Percentiles rank a stretch among this genome's conserved stretches.
Conservation (phyloP, 1,140 invertebrate species). For the Drosophila neocordata region DNA sequence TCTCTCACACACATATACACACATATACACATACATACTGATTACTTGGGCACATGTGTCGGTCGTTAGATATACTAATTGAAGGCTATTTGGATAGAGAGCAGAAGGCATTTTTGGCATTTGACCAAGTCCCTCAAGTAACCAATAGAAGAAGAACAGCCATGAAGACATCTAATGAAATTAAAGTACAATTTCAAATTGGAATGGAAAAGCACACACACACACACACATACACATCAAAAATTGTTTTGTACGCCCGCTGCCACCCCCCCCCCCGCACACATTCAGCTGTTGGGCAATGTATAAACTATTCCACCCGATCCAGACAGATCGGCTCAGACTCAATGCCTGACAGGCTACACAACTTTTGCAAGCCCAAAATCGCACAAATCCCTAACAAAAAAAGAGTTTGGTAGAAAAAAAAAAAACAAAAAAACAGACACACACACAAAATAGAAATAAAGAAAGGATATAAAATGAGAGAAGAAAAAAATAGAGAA, state of each 20-base stretch:
- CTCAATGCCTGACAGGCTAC: constrained; percentile 63
- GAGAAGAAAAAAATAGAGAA: no score
- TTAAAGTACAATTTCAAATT: constrained; percentile 19
- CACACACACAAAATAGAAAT: no score
- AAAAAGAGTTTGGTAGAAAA: constrained; percentile 51
- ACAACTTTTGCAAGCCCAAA: constrained; percentile 67
- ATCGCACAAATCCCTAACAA: constrained; percentile 74
- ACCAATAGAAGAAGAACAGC: neutral
- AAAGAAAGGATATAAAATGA: no score
- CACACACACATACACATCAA: neutral
- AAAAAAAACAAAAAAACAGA: no score
- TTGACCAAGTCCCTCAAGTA: constrained; percentile 10
- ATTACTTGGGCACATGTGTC: constrained; percentile 31
- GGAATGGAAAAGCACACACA: neutral
- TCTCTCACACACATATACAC: neutral
- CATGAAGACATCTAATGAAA: constrained; percentile 11
- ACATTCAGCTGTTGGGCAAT: neutral
- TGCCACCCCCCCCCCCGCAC: neutral
- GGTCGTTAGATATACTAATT: constrained; percentile 57
- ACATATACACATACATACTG: constrained; percentile 6
- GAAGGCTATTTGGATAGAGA: constrained; percentile 47
- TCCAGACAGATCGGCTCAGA: constrained; percentile 75
- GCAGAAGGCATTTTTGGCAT: constrained; percentile 5
- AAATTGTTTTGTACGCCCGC: no score
- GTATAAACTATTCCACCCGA: constrained; percentile 59